These are phyloP conservation scores for Orchesella cincta DNA, from an alignment of 1,140 invertebrate genomes.

Conservation along the genomic window DNA sequence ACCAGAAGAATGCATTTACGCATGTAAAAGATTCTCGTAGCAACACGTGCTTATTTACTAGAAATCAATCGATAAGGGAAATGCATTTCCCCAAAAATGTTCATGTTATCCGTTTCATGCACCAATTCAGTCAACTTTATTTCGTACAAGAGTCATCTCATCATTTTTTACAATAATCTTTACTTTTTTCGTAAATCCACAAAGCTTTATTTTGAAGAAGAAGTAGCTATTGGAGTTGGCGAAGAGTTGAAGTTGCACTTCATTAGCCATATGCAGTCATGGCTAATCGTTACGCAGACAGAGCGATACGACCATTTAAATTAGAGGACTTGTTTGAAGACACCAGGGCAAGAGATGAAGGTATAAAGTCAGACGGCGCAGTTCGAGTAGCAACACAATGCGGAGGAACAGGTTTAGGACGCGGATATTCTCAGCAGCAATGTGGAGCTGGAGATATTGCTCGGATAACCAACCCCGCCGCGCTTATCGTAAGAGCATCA, in stretches of 20 bases:
- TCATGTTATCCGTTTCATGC: not conserved
- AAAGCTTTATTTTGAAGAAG: not conserved
- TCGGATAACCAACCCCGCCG: conserved; percentile 35
- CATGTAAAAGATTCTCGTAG: too few species aligned
- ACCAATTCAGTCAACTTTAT: not conserved
- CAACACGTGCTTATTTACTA: conserved; percentile 6
- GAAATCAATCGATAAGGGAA: not conserved
- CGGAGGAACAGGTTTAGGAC: not conserved
- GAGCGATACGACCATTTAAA: conserved; percentile 2
- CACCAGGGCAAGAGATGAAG: not conserved
- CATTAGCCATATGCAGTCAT: not conserved
- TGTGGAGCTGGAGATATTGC: conserved; percentile 13
- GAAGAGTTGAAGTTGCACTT: not conserved
- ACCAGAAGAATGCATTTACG: too few species aligned
- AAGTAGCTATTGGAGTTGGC: not conserved
- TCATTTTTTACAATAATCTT: not conserved
- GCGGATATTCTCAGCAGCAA: not conserved
- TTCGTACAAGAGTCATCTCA: not conserved
- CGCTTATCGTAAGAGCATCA: conserved; percentile 31
- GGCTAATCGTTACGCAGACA: not conserved
- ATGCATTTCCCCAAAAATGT: not conserved
- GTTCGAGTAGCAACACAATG: not conserved
- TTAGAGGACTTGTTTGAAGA: conserved; percentile 9
- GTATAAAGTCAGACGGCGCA: not conserved
- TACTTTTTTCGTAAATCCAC: too few species aligned